These are phyloP conservation scores for Platyrinchus mystaceus DNA, from an alignment of 2,797 vertebrate genomes.

Conservation along the genomic window DNA sequence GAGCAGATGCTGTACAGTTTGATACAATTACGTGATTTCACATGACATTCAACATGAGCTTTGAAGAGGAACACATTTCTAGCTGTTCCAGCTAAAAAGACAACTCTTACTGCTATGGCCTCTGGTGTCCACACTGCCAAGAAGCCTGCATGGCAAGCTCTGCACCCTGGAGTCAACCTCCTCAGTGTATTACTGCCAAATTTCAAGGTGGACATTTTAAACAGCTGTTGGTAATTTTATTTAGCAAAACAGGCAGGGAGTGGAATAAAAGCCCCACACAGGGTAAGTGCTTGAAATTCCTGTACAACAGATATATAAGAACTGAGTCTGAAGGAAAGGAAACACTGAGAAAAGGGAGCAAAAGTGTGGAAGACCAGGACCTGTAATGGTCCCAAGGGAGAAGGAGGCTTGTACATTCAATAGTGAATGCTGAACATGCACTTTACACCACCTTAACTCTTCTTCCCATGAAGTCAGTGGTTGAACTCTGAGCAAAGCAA, in stretches of 20 bases:
- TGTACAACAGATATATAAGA: background rate
- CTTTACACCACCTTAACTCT: background rate
- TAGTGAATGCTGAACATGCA: background rate
- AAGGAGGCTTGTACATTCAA: background rate
- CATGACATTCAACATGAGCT: constrained; percentile 44
- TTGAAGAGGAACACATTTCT: background rate
- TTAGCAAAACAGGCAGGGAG: background rate
- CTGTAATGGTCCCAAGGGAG: rapidly evolving
- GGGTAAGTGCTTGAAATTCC: background rate
- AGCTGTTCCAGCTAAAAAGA: background rate
- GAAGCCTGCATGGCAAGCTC: background rate
- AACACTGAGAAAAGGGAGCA: background rate
- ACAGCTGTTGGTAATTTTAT: background rate
- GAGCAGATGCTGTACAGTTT: constrained; percentile 39
- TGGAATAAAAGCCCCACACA: background rate
- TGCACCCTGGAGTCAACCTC: background rate
- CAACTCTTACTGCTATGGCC: background rate
- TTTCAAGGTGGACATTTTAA: background rate
- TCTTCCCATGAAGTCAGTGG: background rate
- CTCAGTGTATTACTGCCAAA: background rate
- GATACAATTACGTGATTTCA: constrained; percentile 25
- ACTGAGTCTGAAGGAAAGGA: background rate
- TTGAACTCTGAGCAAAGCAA: background rate
- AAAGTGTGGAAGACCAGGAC: background rate
- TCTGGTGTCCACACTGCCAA: background rate